phyloP scores from a whole-genome alignment of 1,140 invertebrate species.

The Cecropterus lyciades region DNA sequence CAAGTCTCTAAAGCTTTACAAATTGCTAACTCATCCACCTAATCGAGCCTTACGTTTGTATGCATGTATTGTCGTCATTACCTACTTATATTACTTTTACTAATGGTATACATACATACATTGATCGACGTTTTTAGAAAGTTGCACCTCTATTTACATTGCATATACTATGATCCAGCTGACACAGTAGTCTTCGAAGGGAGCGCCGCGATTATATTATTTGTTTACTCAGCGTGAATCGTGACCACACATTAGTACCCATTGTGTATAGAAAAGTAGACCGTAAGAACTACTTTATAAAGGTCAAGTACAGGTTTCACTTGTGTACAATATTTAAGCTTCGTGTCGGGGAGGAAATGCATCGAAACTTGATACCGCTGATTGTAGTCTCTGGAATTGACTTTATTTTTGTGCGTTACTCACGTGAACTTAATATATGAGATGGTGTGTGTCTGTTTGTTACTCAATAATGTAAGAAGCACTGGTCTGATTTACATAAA shows the following conservation, averaged over 20 bases:
- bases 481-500: too few species aligned
- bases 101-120: constrained; percentile 15
- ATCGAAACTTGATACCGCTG: constrained; percentile 34
- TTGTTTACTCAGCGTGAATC: constrained; percentile 28
- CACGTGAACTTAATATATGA: too few species aligned
- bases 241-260: constrained; percentile 27
- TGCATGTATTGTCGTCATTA: constrained; percentile 2
- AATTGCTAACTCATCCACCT: neutral
- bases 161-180: constrained; percentile 30
- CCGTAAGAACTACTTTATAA: constrained; percentile 12
- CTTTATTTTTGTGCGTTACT: constrained; percentile 4
- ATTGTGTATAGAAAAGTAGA: constrained; percentile 8
- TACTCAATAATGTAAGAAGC: too few species aligned
- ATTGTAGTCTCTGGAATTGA: neutral
- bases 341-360: constrained; percentile 41
- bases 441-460: too few species aligned
- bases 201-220: constrained; percentile 26
- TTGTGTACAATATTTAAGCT: constrained; percentile 7
- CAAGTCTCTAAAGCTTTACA: neutral
- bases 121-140: constrained; percentile 23
- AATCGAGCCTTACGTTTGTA: neutral
- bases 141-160: constrained; percentile 24
- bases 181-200: constrained; percentile 33
- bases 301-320: constrained; percentile 10
- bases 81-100: constrained; percentile 20